These are phyloP conservation scores for Brachionus rotundiformis DNA, from an alignment of 1,140 invertebrate species.

Conservation along the genomic window DNA sequence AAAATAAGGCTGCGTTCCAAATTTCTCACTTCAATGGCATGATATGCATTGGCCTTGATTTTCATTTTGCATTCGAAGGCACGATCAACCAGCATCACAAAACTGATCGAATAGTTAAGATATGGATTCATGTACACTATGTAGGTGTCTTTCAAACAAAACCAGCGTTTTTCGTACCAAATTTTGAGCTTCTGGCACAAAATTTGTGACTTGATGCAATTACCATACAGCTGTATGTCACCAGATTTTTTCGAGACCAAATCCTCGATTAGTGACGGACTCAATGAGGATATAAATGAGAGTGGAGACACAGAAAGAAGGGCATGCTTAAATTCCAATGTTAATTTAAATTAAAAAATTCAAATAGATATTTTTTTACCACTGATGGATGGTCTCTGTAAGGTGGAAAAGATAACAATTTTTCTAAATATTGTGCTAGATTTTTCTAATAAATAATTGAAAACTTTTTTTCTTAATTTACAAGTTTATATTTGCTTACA, in stretches of 20 bases:
- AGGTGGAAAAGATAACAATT: conserved; percentile 33
- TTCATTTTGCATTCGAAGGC: conserved; percentile 1
- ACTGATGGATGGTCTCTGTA: conserved; percentile 25
- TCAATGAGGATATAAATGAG: conserved; percentile 4
- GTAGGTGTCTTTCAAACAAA: conserved; percentile 44
- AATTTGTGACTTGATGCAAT: neutral
- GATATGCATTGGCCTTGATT: conserved; percentile 17
- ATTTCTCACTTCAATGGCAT: conserved; percentile 38
- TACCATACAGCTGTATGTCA: conserved; percentile 14
- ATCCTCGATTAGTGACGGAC: conserved; percentile 12
- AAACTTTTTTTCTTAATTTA: no score
- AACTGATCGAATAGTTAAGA: conserved; percentile 2
- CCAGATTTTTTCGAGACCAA: conserved; percentile 16
- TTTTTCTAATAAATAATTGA: conserved; percentile 4
- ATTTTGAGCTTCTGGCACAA: conserved; percentile 40
- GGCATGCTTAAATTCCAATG: neutral
- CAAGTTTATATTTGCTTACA: conserved; percentile 6
- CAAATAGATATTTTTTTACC: no score
- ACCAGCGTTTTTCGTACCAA: conserved; percentile 32
- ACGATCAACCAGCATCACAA: conserved; percentile 38
- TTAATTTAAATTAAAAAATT: no score
- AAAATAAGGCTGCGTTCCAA: neutral
- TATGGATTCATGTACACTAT: conserved; percentile 25
- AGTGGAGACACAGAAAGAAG: conserved; percentile 26
- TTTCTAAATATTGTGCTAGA: conserved; percentile 31